These are phyloP conservation scores for Anarsia innoxiella DNA, from an alignment of 2,888 invertebrate species.

Conservation along the genomic window DNA sequence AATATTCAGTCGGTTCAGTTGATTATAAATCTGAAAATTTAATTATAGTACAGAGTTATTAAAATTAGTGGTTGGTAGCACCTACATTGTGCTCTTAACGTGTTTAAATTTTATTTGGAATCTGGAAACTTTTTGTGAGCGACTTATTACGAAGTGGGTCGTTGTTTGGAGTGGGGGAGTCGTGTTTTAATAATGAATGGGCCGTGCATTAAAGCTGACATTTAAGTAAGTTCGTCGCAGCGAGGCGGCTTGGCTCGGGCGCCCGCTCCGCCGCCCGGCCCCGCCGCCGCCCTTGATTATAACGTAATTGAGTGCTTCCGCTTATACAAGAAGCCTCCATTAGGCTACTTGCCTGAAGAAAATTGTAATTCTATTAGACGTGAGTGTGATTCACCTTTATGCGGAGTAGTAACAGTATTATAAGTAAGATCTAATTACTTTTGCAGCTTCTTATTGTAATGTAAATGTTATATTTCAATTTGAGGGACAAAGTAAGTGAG, in stretches of 20 bases:
- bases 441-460: no score
- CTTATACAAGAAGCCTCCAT: slow-evolving; percentile 38
- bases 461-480: no score
- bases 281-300: slow-evolving; percentile 38
- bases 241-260: no score
- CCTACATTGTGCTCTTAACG: slow-evolving; percentile 9
- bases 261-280: slow-evolving; percentile 13
- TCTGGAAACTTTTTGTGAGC: slow-evolving; percentile 27
- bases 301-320: slow-evolving; percentile 62
- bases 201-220: slow-evolving; percentile 36
- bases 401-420: no score
- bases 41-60: no score
- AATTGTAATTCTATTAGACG: slow-evolving; percentile 16
- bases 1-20: no score
- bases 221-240: slow-evolving; percentile 28
- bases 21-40: no score
- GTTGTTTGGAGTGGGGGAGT: slow-evolving; percentile 22
- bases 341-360: slow-evolving; percentile 25
- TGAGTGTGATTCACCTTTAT: no score
- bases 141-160: slow-evolving; percentile 25
- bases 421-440: no score
- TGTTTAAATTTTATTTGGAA: slow-evolving; percentile 23
- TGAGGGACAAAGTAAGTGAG: no score
- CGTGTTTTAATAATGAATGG: slow-evolving; percentile 42
- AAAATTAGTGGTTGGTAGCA: no score